Evolutionary conservation across 2,888 invertebrate genomes (phyloP), one percentile per base, ranked within the genome.

Genomic region (Melinopterus prodromus): DNA sequence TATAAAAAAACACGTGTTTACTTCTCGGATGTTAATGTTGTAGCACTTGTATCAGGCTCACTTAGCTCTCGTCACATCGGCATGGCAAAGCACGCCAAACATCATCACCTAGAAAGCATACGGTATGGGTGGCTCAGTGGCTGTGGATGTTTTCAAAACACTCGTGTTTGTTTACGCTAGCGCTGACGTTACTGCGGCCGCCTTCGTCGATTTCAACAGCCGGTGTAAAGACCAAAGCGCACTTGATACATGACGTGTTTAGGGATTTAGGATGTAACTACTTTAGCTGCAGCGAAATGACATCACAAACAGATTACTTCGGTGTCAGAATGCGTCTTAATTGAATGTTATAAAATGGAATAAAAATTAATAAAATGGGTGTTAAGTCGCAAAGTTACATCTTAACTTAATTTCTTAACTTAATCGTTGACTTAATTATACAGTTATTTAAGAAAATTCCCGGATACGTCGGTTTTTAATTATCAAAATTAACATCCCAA

Each of bases 161-260:
- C 77, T 79, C 77, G 74, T 71, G 79, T 79, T 74, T 79, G 79
- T 79, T 79, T 79, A 77, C 79, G 79, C 74, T 79, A 77, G 74
- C 77, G 77, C 77, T 77, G 79, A 77, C 77, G 72, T 53, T 53
- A 12, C 53, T 6, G 53, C 53, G 12, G 53, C 12, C 53, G 53
- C 53, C 53, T 53, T 7, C 12, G 12, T 53, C 7, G 9, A 53
- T 53, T 53, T 53, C 53, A 53, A 53, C 53, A 53, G 12, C 7
- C 5, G 53, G 53, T 53, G 12, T 53, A 12, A 12, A 53, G 53
- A 12, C 53, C 53, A 53, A 53, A 9, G 53, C 53, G 5, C 53
- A 53, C 53, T 53, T 53, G 53, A 53, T 9, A 53, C 53, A 53
- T 12, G 53, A 53, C 53, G 53, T 53, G 53, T 53, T 53, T 53